Base-by-base conservation (phyloP, 1,140 invertebrate species). In the Apis mellifera region DNA sequence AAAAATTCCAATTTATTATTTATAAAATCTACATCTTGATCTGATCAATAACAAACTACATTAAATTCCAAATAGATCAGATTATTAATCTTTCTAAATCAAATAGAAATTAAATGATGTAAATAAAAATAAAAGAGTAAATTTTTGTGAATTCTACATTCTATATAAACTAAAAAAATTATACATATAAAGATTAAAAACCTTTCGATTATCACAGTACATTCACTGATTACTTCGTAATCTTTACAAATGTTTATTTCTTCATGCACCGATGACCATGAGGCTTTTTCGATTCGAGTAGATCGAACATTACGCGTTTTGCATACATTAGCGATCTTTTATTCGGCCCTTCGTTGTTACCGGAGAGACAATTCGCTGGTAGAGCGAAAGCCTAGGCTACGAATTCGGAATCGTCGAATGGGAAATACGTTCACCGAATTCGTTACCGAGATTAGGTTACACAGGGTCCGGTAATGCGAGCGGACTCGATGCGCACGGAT, bases 391-490 rank as follows among this genome's bases (percentile, higher is more conserved):
- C 59, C 15, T 17, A n/a, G 54, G 68, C 68, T 79, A 79, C 78
- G 72, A 81, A 74, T 75, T 86, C 69, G 65, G 75, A 72, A 85
- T 72, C 84, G 68, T 48, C 66, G 65, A 42, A 62, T 70, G 57
- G 69, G 72, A 82, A 82, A 69, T 83, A 81, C 65, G 82, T 86
- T 86, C 52, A 76, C 15, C 72, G 84, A 86, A 80, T 86, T 87
- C 76, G 81, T 86, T 86, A 79, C 57, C 64, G 62, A 85, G 81
- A 87, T 87, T 86, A 86, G 82, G 81, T 86, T 72, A 66, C 75
- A 80, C 54, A 62, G 48, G 15, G 19, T 19, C 55, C 55, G 66
- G 72, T 83, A 57, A 87, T 86, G 76, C 74, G 71, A 84, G 74
- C 59, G 52, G n/a, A 42, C 32, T 23, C 64, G 32, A 50, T 54